Base-by-base conservation (phyloP, 2,888 invertebrate species). In the Eupeodes luniger region DNA sequence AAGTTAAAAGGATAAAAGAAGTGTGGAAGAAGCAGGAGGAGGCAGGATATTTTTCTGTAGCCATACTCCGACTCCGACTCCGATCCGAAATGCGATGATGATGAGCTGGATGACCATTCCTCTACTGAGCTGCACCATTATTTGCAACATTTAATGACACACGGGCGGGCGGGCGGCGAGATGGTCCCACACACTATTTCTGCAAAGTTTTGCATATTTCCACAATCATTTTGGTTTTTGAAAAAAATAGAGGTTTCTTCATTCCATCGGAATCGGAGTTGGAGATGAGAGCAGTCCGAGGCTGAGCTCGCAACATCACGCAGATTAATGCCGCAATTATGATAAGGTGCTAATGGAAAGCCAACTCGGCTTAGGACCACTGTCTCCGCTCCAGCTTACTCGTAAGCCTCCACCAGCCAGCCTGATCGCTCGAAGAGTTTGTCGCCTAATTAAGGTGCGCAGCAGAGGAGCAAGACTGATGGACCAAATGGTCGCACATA, bases 251-350 rank as follows among this genome's bases (percentile, higher is more conserved):
- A 62, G 62, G 62, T 62, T 62, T 16, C 62, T 61, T n/a, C 16
- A 40, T n/a, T 40, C 11, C 61, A 27, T 67, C 34, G 61, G 64
- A 40, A 9, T 7, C 40, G 40, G 40, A 40, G 40, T 9, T 40
- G 6, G 40, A 40, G 40, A 5, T 7, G 40, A 75, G 69, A 67
- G 61, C 86, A 84, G 51, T 76, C 69, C 51, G 19, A 80, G 51
- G 72, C 69, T 44, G 34, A 79, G 66, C 53, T 72, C 59, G 69
- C 83, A 80, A 47, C 86, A 91, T 86, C 90, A 89, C 91, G 90
- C 91, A 91, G 91, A 91, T 91, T 91, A 91, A 91, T 91, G 91
- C 91, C 83, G 90, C 91, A 91, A 91, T 91, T 91, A 91, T 91
- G 91, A 91, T 91, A 91, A 91, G 91, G 90, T 90, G 91, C 91